phyloP scores from a whole-genome alignment of 2,113 vertebrate genomes.

The Pelobates fuscus region DNA sequence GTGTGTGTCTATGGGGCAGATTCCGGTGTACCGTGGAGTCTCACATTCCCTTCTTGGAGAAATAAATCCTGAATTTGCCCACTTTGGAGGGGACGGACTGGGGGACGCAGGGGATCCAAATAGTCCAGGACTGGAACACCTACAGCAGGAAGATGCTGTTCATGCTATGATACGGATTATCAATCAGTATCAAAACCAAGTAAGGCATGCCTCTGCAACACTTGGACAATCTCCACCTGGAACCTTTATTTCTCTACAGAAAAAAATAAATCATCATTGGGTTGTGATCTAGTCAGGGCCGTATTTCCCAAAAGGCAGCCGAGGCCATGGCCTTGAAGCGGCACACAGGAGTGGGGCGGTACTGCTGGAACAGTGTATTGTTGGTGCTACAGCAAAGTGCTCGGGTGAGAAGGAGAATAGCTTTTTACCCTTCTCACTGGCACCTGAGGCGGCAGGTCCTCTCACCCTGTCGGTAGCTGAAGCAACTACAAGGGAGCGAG shows the following conservation, averaged over 20 bases:
- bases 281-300: too few species aligned
- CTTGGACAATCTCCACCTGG: background rate
- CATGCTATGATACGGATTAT: slow-evolving; percentile 69
- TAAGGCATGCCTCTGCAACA: slow-evolving; percentile 37
- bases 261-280: too few species aligned
- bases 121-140: slow-evolving; percentile 63
- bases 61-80: slow-evolving; percentile 3
- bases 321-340: too few species aligned
- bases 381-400: too few species aligned
- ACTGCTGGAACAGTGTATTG: too few species aligned
- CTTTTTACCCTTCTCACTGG: too few species aligned
- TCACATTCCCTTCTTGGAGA: slow-evolving; percentile 29
- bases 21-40: slow-evolving; percentile 37
- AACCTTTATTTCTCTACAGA: background rate
- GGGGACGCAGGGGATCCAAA: slow-evolving; percentile 66
- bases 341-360: too few species aligned
- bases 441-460: too few species aligned
- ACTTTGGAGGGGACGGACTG: slow-evolving; percentile 44
- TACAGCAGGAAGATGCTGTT: slow-evolving; percentile 68
- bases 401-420: too few species aligned
- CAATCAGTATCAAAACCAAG: slow-evolving; percentile 68
- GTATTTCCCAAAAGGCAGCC: too few species aligned
- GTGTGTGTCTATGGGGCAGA: background rate
- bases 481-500: too few species aligned
- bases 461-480: too few species aligned